Evolutionary conservation across 1,140 invertebrate species (phyloP).

Genomic region (Drosophila parabipectinata): DNA sequence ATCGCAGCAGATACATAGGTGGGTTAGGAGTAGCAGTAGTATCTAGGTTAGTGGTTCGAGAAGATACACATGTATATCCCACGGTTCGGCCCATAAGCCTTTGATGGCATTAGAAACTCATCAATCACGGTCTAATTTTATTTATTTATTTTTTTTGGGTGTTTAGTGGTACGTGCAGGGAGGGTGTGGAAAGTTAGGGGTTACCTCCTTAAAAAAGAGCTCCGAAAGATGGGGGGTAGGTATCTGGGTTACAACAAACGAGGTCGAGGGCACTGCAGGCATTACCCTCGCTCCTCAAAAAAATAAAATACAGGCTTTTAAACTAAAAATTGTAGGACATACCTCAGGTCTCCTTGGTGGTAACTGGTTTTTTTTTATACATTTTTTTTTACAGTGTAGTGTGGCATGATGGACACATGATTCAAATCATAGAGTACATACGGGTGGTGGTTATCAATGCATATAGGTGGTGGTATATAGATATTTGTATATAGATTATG

Average conservation of each 20-base stretch:
- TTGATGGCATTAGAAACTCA: conserved; percentile 53
- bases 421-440: conserved; percentile 64
- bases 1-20: not conserved
- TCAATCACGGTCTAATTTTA: conserved; percentile 54
- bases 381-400: conserved; percentile 23
- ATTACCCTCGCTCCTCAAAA: too few species aligned
- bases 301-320: too few species aligned
- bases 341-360: conserved; percentile 94
- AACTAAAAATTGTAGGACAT: conserved; percentile 83
- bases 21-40: conserved; percentile 33
- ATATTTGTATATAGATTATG: conserved; percentile 49
- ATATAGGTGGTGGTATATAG: conserved; percentile 35
- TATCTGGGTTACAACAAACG: conserved; percentile 23
- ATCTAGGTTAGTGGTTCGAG: conserved; percentile 24
- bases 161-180: conserved; percentile 36
- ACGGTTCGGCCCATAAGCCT: not conserved
- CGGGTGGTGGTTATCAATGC: conserved; percentile 33
- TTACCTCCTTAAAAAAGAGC: conserved; percentile 23
- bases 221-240: conserved; percentile 10
- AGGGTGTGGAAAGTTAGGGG: conserved; percentile 22
- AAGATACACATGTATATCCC: conserved; percentile 12
- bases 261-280: not conserved
- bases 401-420: conserved; percentile 65
- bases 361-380: conserved; percentile 86
- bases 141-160: not conserved